These are phyloP conservation scores for Mellilla xanthometata DNA, from an alignment of 2,888 invertebrate genomes.

Conservation along the genomic window DNA sequence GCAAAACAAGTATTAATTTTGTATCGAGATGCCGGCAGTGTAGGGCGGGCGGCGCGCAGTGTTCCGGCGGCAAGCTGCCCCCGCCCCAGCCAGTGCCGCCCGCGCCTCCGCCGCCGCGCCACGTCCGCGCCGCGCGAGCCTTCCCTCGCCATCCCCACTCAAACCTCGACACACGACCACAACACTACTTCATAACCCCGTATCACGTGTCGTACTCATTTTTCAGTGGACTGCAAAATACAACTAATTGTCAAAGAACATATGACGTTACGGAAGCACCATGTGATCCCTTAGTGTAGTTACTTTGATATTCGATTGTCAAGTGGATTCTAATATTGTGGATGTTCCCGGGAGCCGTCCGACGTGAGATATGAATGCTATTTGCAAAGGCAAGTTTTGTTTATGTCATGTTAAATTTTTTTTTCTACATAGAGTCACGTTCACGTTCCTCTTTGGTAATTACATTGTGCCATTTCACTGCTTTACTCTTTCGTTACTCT, in stretches of 20 bases:
- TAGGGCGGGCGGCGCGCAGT: constrained; percentile 67
- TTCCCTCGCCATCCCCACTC: constrained; percentile 49
- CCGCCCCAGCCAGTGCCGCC: constrained; percentile 68
- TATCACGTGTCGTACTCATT: constrained; percentile 33
- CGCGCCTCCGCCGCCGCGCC: constrained; percentile 57
- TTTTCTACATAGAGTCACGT: constrained; percentile 20
- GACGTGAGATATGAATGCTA: constrained; percentile 38
- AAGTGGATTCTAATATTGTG: constrained; percentile 58
- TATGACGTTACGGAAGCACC: constrained; percentile 41
- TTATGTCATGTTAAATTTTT: constrained; percentile 20
- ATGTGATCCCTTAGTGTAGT: constrained; percentile 56
- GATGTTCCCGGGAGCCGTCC: constrained; percentile 35
- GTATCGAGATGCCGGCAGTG: constrained; percentile 65
- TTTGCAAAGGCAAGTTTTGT: constrained; percentile 42
- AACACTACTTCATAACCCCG: constrained; percentile 34
- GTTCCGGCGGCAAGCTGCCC: constrained; percentile 44
- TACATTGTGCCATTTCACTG: constrained; percentile 2
- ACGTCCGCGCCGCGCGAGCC: constrained; percentile 46
- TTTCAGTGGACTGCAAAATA: constrained; percentile 34
- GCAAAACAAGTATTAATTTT: constrained; percentile 82
- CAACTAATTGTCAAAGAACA: constrained; percentile 38
- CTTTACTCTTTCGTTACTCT: no score
- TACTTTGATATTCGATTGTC: constrained; percentile 48
- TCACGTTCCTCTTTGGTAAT: constrained; percentile 13
- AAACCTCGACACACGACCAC: constrained; percentile 45